These are phyloP conservation scores for Noctua pronuba DNA, from an alignment of 2,888 invertebrate species.

Conservation along the genomic window DNA sequence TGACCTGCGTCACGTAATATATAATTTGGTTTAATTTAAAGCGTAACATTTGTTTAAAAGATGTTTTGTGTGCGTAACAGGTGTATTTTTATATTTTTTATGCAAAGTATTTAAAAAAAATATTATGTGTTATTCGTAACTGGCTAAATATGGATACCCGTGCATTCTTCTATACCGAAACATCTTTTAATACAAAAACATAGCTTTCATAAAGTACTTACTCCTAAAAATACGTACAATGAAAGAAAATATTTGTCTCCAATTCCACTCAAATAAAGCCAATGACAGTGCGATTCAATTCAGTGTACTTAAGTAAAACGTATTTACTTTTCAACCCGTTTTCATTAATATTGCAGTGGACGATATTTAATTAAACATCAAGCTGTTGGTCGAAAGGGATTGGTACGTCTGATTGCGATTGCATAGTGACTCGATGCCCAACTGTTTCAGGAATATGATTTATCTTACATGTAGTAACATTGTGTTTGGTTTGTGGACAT, in stretches of 20 bases:
- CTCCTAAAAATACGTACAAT: neutral
- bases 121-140: neutral
- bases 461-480: neutral
- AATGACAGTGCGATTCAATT: constrained; percentile 35
- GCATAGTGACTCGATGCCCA: constrained; percentile 7
- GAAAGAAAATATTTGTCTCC: constrained; percentile 26
- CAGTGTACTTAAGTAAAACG: constrained; percentile 36
- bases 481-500: neutral
- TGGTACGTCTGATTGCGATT: constrained; percentile 30
- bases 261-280: constrained; percentile 24
- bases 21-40: constrained; percentile 66
- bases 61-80: constrained; percentile 28
- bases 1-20: constrained; percentile 75
- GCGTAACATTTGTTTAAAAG: constrained; percentile 43
- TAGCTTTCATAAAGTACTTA: neutral
- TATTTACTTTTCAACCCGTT: constrained; percentile 53
- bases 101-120: neutral
- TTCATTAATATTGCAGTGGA: constrained; percentile 55
- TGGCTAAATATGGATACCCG: neutral
- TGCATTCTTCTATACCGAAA: neutral
- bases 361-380: constrained; percentile 57
- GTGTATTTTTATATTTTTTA: neutral
- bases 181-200: neutral
- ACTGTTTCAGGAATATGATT: neutral
- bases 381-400: constrained; percentile 37